Evolutionary conservation across 2,888 invertebrate species (phyloP).

Genomic region (Ophion slaviceki): DNA sequence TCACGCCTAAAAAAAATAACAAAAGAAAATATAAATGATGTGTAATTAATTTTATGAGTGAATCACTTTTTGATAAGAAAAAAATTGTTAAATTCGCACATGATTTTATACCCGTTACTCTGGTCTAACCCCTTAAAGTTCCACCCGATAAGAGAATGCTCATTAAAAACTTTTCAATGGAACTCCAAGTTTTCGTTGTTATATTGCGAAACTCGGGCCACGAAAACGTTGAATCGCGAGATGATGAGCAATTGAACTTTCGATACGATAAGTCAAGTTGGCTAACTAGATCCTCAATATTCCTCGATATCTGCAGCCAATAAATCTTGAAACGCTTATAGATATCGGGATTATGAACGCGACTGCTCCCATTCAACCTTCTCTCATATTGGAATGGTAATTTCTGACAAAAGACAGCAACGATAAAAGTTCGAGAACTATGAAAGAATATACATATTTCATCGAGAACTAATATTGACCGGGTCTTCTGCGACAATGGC

Average conservation of each 20-base stretch:
- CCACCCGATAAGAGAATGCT: conserved; percentile 61
- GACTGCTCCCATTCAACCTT: neutral
- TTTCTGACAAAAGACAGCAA: conserved; percentile 10
- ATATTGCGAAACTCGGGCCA: conserved; percentile 24
- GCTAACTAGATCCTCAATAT: conserved; percentile 44
- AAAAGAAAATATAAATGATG: too few relatives aligned
- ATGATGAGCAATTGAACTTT: conserved; percentile 49
- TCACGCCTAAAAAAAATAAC: too few relatives aligned
- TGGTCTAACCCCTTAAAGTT: conserved; percentile 34
- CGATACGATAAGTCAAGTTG: conserved; percentile 28
- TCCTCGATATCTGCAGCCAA: conserved; percentile 23
- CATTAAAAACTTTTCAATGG: conserved; percentile 62
- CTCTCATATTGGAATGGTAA: conserved; percentile 7
- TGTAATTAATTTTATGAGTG: too few relatives aligned
- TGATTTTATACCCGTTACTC: too few relatives aligned
- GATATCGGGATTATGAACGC: conserved; percentile 6
- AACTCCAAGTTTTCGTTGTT: conserved; percentile 38
- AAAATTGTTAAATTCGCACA: too few relatives aligned
- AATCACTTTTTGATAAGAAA: too few relatives aligned
- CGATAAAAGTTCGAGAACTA: conserved; percentile 11
- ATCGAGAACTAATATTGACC: conserved; percentile 5
- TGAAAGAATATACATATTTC: conserved; percentile 11
- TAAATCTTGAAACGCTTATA: conserved; percentile 26
- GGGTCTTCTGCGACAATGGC: neutral
- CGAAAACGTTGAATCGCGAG: conserved; percentile 24